Evolutionary conservation across 2,797 vertebrate genomes (phyloP).

Genomic region (Capromys pilorides): DNA sequence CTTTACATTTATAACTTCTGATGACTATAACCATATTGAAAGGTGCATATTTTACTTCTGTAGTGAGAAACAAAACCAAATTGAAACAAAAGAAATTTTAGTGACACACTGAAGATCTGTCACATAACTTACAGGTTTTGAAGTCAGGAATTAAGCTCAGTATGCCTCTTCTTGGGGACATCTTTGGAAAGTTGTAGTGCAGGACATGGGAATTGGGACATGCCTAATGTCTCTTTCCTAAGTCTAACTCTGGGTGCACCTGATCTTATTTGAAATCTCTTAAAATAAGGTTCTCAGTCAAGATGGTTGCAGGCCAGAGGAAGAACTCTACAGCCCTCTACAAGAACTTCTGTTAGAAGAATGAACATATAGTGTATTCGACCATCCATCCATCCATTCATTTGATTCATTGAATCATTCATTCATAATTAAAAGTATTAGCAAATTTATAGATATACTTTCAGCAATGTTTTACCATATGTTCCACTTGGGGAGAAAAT

Average conservation of each 20-base stretch:
- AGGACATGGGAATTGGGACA: neutral
- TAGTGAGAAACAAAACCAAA: neutral
- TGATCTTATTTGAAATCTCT: neutral
- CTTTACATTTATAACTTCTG: neutral
- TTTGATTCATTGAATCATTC: neutral
- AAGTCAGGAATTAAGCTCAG: neutral
- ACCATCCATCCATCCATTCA: neutral
- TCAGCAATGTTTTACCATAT: neutral
- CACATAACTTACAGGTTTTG: neutral
- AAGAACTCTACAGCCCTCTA: neutral
- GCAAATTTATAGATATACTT: neutral
- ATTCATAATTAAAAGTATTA: neutral
- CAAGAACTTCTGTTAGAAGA: neutral
- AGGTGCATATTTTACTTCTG: neutral
- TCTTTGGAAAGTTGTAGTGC: neutral
- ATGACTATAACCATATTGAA: neutral
- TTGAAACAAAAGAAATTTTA: neutral
- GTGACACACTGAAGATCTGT: neutral
- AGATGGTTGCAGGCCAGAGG: neutral
- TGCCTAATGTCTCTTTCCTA: neutral
- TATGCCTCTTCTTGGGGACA: neutral
- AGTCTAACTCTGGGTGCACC: neutral
- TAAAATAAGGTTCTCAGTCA: neutral
- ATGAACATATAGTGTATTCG: neutral
- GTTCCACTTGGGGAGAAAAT: neutral